Evolutionary conservation across 2,113 vertebrate species (phyloP).

Genomic region (Platanista minor): DNA sequence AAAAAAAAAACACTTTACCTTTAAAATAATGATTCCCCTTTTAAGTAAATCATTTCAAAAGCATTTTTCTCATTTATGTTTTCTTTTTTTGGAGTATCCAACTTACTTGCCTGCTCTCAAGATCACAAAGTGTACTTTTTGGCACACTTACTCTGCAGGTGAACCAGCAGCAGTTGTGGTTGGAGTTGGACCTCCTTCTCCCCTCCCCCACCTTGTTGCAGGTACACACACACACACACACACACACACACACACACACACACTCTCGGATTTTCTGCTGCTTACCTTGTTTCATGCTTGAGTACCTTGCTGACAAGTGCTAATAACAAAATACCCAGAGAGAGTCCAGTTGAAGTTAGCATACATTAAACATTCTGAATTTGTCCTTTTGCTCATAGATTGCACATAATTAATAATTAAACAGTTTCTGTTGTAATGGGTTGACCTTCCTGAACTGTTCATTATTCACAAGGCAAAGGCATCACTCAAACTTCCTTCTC

Average conservation of each 20-base stretch:
- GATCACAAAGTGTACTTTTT: conserved; percentile 19
- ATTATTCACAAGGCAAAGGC: conserved; percentile 93
- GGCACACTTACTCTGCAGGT: conserved; percentile 56
- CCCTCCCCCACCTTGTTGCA: background rate
- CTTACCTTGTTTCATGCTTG: conserved; percentile 83
- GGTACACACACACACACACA: background rate
- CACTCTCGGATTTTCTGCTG: conserved; percentile 69
- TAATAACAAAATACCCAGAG: conserved; percentile 85
- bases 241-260: background rate
- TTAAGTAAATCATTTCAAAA: conserved; percentile 40
- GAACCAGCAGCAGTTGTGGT: conserved; percentile 64
- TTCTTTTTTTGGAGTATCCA: conserved; percentile 41
- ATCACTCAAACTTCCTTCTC: conserved; percentile 92
- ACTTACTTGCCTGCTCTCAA: background rate
- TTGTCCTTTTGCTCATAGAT: conserved; percentile 92
- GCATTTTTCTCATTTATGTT: background rate
- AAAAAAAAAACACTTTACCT: background rate
- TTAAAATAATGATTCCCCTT: background rate
- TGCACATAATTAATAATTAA: conserved; percentile 99
- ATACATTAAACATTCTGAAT: conserved; percentile 89
- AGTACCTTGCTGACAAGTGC: conserved; percentile 87
- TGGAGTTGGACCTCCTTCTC: conserved; percentile 53
- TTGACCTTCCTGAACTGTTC: conserved; percentile 95
- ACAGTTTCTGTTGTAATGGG: conserved; percentile 91
- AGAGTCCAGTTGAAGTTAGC: conserved; percentile 81